A percentile compares a stretch with the other conserved stretches of the same genome.
phyloP scores from a whole-genome alignment of 2,888 invertebrate genomes.

The Yponomeuta sedellus region DNA sequence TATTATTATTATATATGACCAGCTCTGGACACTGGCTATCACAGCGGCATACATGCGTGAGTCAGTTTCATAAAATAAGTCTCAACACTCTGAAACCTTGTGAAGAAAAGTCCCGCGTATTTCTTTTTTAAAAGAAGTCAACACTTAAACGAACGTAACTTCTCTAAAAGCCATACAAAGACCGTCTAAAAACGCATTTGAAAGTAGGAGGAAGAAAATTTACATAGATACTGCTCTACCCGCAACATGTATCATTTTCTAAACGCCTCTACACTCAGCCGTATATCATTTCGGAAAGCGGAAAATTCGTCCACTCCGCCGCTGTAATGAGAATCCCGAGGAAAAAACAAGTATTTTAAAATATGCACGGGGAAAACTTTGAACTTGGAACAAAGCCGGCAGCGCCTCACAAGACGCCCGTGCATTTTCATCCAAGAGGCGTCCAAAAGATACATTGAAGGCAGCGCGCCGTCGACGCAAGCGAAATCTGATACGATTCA shows the following conservation, averaged over 20 bases:
- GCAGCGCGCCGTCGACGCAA: slow-evolving; percentile 45
- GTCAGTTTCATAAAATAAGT: too few relatives aligned
- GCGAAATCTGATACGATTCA: slow-evolving; percentile 75
- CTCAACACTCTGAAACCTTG: too few relatives aligned
- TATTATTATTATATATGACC: too few relatives aligned
- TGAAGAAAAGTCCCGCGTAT: too few relatives aligned
- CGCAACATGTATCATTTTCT: slow-evolving; percentile 10
- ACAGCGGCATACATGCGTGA: too few relatives aligned
- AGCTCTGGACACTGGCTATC: too few relatives aligned
- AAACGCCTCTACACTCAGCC: slow-evolving; percentile 1
- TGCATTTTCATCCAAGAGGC: slow-evolving; percentile 35
- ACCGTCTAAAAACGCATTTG: not conserved
- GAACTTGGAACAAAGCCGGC: slow-evolving; percentile 38
- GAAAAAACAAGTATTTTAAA: slow-evolving; percentile 31
- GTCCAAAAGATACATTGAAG: slow-evolving; percentile 57
- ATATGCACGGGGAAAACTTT: slow-evolving; percentile 37
- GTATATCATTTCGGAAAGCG: slow-evolving; percentile 6
- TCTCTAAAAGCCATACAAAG: slow-evolving; percentile 6
- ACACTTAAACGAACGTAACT: slow-evolving; percentile 4
- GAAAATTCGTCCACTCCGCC: not conserved
- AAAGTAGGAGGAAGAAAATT: slow-evolving; percentile 16
- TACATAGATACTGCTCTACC: slow-evolving; percentile 15
- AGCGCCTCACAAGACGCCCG: slow-evolving; percentile 29
- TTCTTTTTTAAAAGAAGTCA: slow-evolving; percentile 6
- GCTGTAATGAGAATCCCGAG: slow-evolving; percentile 11